Base-by-base conservation (phyloP, 92 coral and sea anemone species). In the Porites evermanni region DNA sequence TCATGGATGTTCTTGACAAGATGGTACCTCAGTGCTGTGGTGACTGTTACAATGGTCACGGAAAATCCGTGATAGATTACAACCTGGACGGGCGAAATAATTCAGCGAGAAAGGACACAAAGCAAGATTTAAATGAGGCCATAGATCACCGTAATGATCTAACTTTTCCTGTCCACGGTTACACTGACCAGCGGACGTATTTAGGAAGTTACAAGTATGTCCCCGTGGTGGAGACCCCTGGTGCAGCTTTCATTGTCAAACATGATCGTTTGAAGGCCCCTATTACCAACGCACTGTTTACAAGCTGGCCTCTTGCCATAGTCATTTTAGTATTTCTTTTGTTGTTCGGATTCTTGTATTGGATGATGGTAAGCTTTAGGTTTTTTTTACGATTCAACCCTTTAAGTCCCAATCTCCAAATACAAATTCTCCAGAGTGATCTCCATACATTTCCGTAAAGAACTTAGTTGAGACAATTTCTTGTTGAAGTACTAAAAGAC, bases 1-100 rank as follows among this genome's bases (percentile, higher is more conserved):
- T 92, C 47, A 84, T 92, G 72, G 69, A 81, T 47, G 51, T 92
- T 64, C 19, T 92, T 19, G 72, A 84, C 17, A 53, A 75, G 18
- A 89, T 92, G 90, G 95, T 84, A 17, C 14, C 60, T 13, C 60
- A 47, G 11, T 92, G 95, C 71, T 92, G 95, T 66, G 92, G 90
- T 51, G 70, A 79, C 20, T 92, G 95, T 74, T 61, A 83, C n/a
- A 66, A 29, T 63, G 77, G 77, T 18, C 87, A 77, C 78, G 73
- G 65, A 5, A 38, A 19, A 0, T 74, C 91, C 52, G 8, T 9
- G 21, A 61, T 80, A 17, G 64, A 53, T 32, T 63, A 73, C 20
- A 53, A 53, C 14, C 3, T 63, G 4, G 73, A 73, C 70, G 59
- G 56, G 20, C 20, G 11, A 6, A 67, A 58, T 14, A 77, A 77